Base-by-base conservation (phyloP, 2,888 invertebrate species). In the Deroplatys truncata region DNA sequence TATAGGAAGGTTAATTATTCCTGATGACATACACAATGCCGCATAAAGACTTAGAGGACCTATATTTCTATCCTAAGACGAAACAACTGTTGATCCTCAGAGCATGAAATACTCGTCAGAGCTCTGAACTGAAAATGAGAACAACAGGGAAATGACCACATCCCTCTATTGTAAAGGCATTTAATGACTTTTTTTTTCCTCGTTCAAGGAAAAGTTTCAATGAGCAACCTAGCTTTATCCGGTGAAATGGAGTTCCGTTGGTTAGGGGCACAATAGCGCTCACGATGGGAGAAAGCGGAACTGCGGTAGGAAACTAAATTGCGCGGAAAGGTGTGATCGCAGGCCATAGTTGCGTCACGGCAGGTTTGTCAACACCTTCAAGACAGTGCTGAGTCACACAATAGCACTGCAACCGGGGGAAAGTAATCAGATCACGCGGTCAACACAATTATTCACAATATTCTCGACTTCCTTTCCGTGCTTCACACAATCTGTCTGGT, bases 281-380 rank as follows among this genome's bases (percentile, higher is more conserved):
- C 56, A 5, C 56, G 5, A 20, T 72, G 56, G 56, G 56, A 72
- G 56, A 72, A 72, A 72, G 56, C 56, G 56, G 56, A 72, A 72
- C 25, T 72, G 56, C 56, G 56, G 56, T 72, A 72, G 56, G 56
- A 72, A 72, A 72, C 20, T 72, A 87, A 87, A 16, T 83, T 87
- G 87, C 29, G 87, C 87, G 87, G 87, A 87, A 87, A 87, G 56
- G 87, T 87, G 87, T 35, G 83, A 87, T 82, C 72, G 82, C n/a
- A 72, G 56, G 56, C 35, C 35, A 35, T 35, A 35, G 43, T 43
- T 43, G 13, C 20, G 56, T 72, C 56, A 72, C 56, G 56, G 20
- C 56, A 72, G 56, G 56, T 72, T 72, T 72, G 56, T 72, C 56
- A 72, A 72, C 56, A 72, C 56, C 56, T 72, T 72, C 56, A 72